Base-by-base conservation (phyloP, 2,797 vertebrate species). In the Gallinago solitaria region DNA sequence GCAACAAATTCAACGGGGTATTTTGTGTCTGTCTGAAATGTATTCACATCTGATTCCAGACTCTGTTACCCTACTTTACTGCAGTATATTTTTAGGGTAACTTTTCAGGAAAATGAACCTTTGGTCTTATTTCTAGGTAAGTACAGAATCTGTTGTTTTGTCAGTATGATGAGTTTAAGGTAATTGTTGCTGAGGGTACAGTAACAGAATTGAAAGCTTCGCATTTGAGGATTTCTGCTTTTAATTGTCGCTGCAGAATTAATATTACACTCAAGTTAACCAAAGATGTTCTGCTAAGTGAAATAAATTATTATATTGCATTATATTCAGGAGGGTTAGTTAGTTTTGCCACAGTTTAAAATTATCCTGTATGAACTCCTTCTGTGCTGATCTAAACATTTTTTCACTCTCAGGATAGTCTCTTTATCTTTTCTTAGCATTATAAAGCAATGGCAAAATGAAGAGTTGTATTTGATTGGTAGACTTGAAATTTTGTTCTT, bases 161-260 rank as follows among this genome's bases (percentile, higher is more conserved):
- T 56, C 61, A 43, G 13, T 8, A 2, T 50, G 45, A 33, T 30
- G 69, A 64, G 11, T 37, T 64, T 57, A 82, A 70, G 53, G 1
- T 60, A 59, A 73, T 18, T 43, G 60, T 48, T 75, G 64, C 69
- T 83, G 75, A 71, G 41, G 32, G 37, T 70, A 33, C 24, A 64
- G 18, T 48, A 77, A 80, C 2, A 3, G 53, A 67, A 73, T 50
- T 60, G 15, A 33, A 81, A 16, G 37, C 50, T 81, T 84, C 14
- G 20, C 16, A 28, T 83, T 53, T 86, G 79, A 93, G 43, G 28
- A 79, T 83, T 92, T 93, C 54, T 69, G 33, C 47, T 83, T 95
- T 68, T 57, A 75, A 60, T 69, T 81, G 14, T 30, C 32, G 60
- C 13, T 87, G 39, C 14, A 91, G 47, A 54, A n/a, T n/a, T n/a